Evolutionary conservation across 92 coral and sea anemone genomes (phyloP).

Genomic region (Phenganax subtilis): DNA sequence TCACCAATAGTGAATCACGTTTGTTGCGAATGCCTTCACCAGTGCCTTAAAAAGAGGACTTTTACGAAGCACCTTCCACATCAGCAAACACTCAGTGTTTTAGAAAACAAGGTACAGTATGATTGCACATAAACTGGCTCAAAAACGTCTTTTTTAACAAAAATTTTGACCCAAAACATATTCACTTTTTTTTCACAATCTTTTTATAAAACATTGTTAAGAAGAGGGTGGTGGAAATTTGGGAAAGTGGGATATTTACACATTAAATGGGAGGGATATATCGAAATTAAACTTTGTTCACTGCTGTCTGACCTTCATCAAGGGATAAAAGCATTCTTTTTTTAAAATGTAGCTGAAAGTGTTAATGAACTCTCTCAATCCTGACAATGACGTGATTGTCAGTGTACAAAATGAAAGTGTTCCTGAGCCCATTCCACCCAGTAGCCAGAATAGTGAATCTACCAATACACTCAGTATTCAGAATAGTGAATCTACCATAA

Average conservation of each 20-base stretch:
- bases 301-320: not conserved
- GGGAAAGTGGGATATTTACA: not conserved
- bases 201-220: not conserved
- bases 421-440: not conserved
- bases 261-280: not conserved
- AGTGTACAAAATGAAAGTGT: not conserved
- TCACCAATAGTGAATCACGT: not conserved
- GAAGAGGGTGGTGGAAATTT: not conserved
- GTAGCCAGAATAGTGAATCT: not conserved
- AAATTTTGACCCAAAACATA: not conserved
- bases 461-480: not conserved
- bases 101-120: not conserved
- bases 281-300: not conserved
- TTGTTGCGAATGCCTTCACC: not conserved
- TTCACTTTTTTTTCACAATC: not conserved
- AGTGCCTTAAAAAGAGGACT: slow-evolving; percentile 13
- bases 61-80: not conserved
- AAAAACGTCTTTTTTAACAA: not conserved
- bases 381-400: no score
- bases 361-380: not conserved
- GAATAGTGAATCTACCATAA: not conserved
- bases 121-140: not conserved
- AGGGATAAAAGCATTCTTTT: not conserved
- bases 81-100: not conserved
- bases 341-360: not conserved